Base-by-base conservation (phyloP, 2,888 invertebrate species). In the Liodrosophila aerea region DNA sequence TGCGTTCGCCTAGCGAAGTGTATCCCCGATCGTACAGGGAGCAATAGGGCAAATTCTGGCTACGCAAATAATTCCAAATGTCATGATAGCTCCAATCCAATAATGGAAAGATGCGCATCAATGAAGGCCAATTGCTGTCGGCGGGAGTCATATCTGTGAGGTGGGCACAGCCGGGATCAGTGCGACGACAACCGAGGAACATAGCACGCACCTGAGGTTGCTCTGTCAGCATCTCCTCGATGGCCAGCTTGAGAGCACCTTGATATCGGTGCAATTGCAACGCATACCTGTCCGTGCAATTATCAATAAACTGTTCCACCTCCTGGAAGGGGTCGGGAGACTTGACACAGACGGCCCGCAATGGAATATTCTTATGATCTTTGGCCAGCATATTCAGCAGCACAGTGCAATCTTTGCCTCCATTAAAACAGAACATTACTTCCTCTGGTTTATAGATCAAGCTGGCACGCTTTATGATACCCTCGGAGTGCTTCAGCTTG, bases 321-420 rank as follows among this genome's bases (percentile, higher is more conserved):
- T 77, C 74, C 34, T 56, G 46, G 34, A 77, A 77, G 0, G 72
- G 57, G 50, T 81, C 67, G 0, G 30, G 15, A 0, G 75, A 54
- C 15, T 58, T 68, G 1, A 76, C 50, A 18, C 60, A 73, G 1
- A 66, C 13, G 1, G 64, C 69, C 4, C n/a, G 34, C 34, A 75
- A 7, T 0, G 52, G 58, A 5, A 5, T 8, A 7, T 13, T 13
- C 3, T 36, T 8, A 0, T 22, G 29, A 1, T 57, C 31, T 13
- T 49, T 73, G 18, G 47, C 15, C 7, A 80, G 16, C 34, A 77
- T n/a, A 29, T 77, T 74, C 12, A 76, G 15, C n/a, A 98, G 91
- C 0, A 94, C 96, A 0, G 98, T 98, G 88, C 98, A 98, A 90
- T 99, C 99, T 91, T 99, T 99, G 0, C 99, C 99, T 0, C 99